Evolutionary conservation across 2,113 vertebrate genomes (phyloP).

Genomic region (Proteles cristata): DNA sequence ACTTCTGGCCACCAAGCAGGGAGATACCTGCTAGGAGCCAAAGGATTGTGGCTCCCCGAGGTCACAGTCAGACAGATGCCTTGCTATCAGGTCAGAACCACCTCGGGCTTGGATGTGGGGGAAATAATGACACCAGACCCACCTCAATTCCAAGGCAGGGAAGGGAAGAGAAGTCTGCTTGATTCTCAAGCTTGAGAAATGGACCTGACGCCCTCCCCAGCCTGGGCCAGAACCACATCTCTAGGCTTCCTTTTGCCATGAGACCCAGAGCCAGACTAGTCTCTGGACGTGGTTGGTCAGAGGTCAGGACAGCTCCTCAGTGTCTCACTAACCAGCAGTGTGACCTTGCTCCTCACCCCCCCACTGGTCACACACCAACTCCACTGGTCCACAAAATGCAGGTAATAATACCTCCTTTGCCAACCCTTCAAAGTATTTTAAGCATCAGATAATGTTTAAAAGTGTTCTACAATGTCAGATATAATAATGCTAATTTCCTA

Average conservation of each 20-base stretch:
- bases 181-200: not conserved
- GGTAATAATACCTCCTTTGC: not conserved
- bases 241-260: not conserved
- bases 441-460: not conserved
- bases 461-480: not conserved
- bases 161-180: not conserved
- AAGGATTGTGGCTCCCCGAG: not conserved
- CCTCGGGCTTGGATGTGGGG: not conserved
- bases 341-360: not conserved
- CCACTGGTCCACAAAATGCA: not conserved
- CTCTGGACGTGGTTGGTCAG: not conserved
- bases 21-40: not conserved
- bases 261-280: not conserved
- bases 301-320: not conserved
- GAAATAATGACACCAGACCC: not conserved
- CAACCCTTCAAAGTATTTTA: not conserved
- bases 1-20: not conserved
- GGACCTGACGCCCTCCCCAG: not conserved
- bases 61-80: not conserved
- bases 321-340: not conserved
- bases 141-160: not conserved
- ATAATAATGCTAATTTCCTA: slow-evolving; percentile 56
- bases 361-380: not conserved
- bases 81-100: not conserved
- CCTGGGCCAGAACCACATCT: not conserved